phyloP scores from a whole-genome alignment of 2,113 vertebrate genomes.

The Aramus guarauna region DNA sequence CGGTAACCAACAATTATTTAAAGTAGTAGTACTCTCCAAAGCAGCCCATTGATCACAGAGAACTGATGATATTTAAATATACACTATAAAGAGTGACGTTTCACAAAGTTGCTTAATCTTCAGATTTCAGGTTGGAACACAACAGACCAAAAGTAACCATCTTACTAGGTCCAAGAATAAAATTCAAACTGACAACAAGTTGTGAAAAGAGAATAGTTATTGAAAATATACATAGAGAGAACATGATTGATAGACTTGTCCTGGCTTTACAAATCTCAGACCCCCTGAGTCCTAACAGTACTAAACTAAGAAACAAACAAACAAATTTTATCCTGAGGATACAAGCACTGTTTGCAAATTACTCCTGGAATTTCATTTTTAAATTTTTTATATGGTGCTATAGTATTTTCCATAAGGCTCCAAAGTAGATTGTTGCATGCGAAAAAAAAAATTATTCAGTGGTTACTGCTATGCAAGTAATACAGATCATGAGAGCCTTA shows the following conservation, averaged over 20 bases:
- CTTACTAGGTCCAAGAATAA: slow-evolving; percentile 1
- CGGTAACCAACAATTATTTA: slow-evolving; percentile 40
- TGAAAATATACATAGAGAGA: slow-evolving; percentile 23
- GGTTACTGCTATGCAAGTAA: neutral
- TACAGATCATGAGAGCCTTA: neutral
- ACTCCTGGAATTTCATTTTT: neutral
- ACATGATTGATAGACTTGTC: slow-evolving; percentile 26
- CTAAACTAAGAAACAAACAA: slow-evolving; percentile 4
- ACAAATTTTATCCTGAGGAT: slow-evolving; percentile 50
- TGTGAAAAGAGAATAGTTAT: slow-evolving; percentile 9
- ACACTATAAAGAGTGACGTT: slow-evolving; percentile 40
- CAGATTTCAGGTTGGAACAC: neutral
- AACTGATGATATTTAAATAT: slow-evolving; percentile 25
- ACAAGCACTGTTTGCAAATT: neutral
- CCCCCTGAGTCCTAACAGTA: slow-evolving; percentile 52
- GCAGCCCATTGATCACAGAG: slow-evolving; percentile 29
- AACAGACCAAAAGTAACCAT: slow-evolving; percentile 18
- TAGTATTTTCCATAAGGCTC: neutral
- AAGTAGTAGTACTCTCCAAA: slow-evolving; percentile 43
- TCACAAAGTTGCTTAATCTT: slow-evolving; percentile 25
- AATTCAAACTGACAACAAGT: slow-evolving; percentile 6
- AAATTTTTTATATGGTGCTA: neutral
- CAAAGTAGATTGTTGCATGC: neutral
- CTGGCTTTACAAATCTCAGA: slow-evolving; percentile 47
- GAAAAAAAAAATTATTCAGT: neutral